Evolutionary conservation across 2,888 invertebrate genomes (phyloP).

Genomic region (Spilosoma lubricipeda): DNA sequence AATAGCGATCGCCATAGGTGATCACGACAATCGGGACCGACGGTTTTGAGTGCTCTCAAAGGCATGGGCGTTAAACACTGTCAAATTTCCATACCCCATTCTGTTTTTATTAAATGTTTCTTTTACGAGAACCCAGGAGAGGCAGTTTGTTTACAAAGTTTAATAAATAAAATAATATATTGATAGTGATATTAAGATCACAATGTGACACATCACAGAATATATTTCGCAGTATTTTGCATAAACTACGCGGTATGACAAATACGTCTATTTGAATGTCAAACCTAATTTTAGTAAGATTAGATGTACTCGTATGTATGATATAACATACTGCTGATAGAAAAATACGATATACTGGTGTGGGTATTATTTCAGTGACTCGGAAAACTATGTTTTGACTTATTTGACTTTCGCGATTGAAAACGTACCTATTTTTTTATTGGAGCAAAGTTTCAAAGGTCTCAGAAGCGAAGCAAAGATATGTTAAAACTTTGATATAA

Average conservation of each 20-base stretch:
- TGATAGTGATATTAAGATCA: constrained; percentile 31
- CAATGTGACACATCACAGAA: constrained; percentile 36
- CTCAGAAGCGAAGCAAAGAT: neutral
- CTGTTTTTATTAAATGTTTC: no score
- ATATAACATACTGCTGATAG: neutral
- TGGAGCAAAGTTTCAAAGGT: neutral
- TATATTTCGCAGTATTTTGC: constrained; percentile 35
- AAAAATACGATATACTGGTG: neutral
- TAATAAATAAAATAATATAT: constrained; percentile 1
- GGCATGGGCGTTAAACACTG: no score
- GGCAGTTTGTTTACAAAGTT: neutral
- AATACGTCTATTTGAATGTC: constrained; percentile 10
- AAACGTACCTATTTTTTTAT: neutral
- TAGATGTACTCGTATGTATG: neutral
- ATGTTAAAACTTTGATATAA: neutral
- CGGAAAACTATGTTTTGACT: neutral
- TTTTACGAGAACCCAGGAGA: no score
- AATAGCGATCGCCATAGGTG: no score
- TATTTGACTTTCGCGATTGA: neutral
- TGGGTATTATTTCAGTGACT: neutral
- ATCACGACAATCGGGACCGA: no score
- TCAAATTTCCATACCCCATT: no score
- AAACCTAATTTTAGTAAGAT: constrained; percentile 12
- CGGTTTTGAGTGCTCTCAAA: no score
- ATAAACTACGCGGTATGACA: constrained; percentile 12